phyloP scores from a whole-genome alignment of 2,113 vertebrate species.

The Neolamprologus modestus region DNA sequence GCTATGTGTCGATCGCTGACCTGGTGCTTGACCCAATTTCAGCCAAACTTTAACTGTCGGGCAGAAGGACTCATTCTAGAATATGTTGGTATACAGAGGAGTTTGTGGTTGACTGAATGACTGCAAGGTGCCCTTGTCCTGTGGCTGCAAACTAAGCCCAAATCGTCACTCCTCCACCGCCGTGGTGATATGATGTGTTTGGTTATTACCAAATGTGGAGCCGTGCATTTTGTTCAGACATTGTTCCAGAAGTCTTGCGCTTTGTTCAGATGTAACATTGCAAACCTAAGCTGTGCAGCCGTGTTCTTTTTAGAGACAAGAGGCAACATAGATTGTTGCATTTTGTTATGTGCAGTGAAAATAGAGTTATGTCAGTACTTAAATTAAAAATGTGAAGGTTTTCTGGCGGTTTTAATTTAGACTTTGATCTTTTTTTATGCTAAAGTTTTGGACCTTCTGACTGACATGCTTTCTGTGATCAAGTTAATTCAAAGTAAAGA shows the following conservation, averaged over 20 bases:
- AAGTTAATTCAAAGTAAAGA: not conserved
- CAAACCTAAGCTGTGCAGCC: accelerated
- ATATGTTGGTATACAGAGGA: not conserved
- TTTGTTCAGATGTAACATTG: not conserved
- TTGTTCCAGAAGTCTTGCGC: not conserved
- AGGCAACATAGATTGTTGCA: not conserved
- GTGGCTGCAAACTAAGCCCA: not conserved
- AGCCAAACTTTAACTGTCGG: not conserved
- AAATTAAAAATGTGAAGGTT: not conserved
- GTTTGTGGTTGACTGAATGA: not conserved
- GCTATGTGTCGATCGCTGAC: not conserved
- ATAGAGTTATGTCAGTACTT: not conserved
- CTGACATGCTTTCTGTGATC: not conserved
- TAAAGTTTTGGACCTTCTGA: not conserved
- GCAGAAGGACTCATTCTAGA: not conserved
- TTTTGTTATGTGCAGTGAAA: not conserved
- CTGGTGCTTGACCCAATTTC: not conserved
- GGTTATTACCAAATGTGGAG: not conserved
- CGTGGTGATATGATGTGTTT: not conserved
- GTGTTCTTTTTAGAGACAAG: accelerated
- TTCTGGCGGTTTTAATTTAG: not conserved
- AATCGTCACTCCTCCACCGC: not conserved
- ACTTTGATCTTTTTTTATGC: not conserved
- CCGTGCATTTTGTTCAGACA: not conserved
- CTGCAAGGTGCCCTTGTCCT: accelerated